Evolutionary conservation across 2,888 invertebrate genomes (phyloP).

Genomic region (Dendrolimus houi): DNA sequence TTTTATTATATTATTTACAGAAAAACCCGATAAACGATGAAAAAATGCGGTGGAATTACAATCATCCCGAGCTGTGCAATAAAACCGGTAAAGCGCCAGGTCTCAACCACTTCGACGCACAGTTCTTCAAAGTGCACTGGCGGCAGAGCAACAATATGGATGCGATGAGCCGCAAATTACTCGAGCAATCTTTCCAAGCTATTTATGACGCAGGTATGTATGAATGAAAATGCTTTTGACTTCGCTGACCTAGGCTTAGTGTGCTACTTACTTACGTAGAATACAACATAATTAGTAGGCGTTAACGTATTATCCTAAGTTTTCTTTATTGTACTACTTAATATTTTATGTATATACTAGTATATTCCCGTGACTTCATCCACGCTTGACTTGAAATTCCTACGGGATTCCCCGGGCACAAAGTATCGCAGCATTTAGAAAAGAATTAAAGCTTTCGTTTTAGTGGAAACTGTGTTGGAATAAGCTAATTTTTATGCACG

Average conservation of each 20-base stretch:
- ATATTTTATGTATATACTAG: too few species aligned
- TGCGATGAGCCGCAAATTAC: slow-evolving; percentile 25
- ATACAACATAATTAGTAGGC: neutral
- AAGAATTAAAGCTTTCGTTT: too few species aligned
- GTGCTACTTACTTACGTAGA: neutral
- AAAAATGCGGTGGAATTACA: slow-evolving; percentile 42
- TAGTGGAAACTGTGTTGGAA: too few species aligned
- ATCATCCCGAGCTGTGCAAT: slow-evolving; percentile 61
- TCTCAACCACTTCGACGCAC: slow-evolving; percentile 77
- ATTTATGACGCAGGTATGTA: slow-evolving; percentile 31
- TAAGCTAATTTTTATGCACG: too few species aligned
- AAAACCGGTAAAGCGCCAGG: slow-evolving; percentile 78
- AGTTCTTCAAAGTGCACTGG: slow-evolving; percentile 79
- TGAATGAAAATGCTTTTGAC: neutral
- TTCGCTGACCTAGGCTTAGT: neutral
- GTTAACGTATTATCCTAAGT: too few species aligned
- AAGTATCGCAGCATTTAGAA: too few species aligned
- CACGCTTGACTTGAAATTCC: too few species aligned
- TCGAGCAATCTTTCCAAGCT: slow-evolving; percentile 34
- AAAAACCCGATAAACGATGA: slow-evolving; percentile 56
- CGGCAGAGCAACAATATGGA: slow-evolving; percentile 23
- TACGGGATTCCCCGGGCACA: too few species aligned
- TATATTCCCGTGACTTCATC: too few species aligned
- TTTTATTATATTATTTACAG: slow-evolving; percentile 4
- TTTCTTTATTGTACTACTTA: too few species aligned